These are phyloP conservation scores for Bambusicola thoracicus DNA, from an alignment of 2,113 vertebrate genomes.

Conservation along the genomic window DNA sequence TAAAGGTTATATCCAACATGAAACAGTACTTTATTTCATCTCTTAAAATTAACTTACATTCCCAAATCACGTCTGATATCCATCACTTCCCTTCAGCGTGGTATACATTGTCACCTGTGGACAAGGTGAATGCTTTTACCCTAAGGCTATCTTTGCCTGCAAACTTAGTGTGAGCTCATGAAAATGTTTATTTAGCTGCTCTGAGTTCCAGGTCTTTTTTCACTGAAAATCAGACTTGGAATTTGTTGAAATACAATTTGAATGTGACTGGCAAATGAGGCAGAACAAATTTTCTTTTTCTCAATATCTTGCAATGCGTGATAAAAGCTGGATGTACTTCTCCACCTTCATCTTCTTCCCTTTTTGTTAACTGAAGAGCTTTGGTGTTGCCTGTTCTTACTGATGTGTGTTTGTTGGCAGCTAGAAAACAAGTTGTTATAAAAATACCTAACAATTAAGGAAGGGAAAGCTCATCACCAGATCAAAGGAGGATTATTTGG, in stretches of 20 bases:
- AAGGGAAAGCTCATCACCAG: not conserved
- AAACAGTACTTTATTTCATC: not conserved
- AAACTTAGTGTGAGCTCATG: not conserved
- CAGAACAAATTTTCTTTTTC: not conserved
- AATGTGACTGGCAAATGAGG: not conserved
- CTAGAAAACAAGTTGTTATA: not conserved
- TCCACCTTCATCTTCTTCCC: not conserved
- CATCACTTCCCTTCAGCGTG: fast-evolving
- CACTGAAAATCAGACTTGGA: not conserved
- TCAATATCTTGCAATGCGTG: not conserved
- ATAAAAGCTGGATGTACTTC: not conserved
- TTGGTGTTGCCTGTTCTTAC: not conserved
- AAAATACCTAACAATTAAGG: not conserved
- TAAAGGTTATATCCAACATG: not conserved
- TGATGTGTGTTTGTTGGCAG: not conserved
- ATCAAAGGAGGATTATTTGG: not conserved
- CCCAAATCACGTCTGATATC: not conserved
- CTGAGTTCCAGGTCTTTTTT: not conserved
- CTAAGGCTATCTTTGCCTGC: not conserved
- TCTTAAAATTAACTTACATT: not conserved
- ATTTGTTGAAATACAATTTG: not conserved
- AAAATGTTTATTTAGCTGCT: not conserved
- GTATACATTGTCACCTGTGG: not conserved
- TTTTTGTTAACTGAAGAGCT: not conserved
- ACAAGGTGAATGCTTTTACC: not conserved